Conservation (phyloP, 2,888 invertebrate species). For the Adineta ricciae region DNA sequence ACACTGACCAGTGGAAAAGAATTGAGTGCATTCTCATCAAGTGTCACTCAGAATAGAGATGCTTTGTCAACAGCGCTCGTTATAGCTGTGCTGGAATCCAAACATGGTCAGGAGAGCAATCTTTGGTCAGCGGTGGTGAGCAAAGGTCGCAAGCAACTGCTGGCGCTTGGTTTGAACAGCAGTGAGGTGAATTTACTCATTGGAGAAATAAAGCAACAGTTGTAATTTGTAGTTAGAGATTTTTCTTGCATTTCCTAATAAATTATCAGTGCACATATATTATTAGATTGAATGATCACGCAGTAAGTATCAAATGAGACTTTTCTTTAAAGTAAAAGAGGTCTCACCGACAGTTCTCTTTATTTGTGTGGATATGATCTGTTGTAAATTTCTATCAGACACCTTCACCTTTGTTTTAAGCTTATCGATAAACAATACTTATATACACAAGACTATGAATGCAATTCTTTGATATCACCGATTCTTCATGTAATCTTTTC, state of each 20-base stretch:
- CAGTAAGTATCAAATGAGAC: no score
- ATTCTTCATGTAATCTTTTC: no score
- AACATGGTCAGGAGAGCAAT: background rate
- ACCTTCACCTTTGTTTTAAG: no score
- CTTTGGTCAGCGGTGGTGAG: background rate
- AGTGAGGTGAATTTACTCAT: background rate
- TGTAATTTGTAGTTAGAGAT: background rate
- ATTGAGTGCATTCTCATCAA: background rate
- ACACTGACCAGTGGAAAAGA: background rate
- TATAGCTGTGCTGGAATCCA: background rate
- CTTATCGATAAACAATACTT: no score
- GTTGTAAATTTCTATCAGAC: no score
- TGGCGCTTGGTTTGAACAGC: background rate
- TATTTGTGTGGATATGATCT: no score
- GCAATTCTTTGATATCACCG: no score
- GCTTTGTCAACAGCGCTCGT: background rate
- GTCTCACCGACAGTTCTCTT: no score
- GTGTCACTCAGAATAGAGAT: background rate
- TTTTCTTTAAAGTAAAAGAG: no score
- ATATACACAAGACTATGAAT: no score
- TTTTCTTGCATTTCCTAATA: background rate
- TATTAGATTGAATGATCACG: no score
- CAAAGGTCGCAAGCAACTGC: background rate
- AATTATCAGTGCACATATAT: background rate
- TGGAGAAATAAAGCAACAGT: background rate